Percentiles rank a stretch among this genome's conserved stretches.
Conservation (phyloP, 2,797 vertebrate genomes). For the Sebastes hubbsi region DNA sequence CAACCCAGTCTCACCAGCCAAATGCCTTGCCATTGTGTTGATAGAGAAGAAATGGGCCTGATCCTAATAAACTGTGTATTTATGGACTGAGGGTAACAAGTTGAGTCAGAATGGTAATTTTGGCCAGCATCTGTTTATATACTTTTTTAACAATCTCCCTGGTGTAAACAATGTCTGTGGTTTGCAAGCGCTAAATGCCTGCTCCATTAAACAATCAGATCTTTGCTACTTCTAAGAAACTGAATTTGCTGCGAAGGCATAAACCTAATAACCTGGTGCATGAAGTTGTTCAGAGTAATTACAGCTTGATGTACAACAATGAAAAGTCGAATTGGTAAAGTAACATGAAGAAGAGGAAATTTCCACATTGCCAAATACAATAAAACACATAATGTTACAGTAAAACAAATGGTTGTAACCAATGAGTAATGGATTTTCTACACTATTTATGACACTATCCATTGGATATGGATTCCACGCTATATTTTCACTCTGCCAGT, state of each 20-base stretch:
- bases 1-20: constrained; percentile 38
- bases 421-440: not conserved
- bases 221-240: constrained; percentile 27
- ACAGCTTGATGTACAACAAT: not conserved
- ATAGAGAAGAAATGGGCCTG: constrained; percentile 52
- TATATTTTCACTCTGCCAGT: not conserved
- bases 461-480: not conserved
- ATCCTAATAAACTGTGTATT: constrained; percentile 61
- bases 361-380: not conserved
- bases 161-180: constrained; percentile 60
- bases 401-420: constrained; percentile 3
- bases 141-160: constrained; percentile 47
- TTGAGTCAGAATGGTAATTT: constrained; percentile 53
- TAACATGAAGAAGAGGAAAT: not conserved
- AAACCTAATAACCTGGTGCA: constrained; percentile 18
- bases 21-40: constrained; percentile 48
- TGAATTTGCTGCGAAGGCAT: not conserved
- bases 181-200: constrained; percentile 41
- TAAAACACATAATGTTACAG: not conserved
- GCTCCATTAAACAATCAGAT: constrained; percentile 41
- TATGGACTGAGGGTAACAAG: constrained; percentile 54
- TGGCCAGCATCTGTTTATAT: constrained; percentile 54
- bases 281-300: not conserved
- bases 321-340: not conserved
- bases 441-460: not conserved